These are phyloP conservation scores for Onychomys arenicola DNA, from an alignment of 2,797 vertebrate genomes.

Conservation along the genomic window DNA sequence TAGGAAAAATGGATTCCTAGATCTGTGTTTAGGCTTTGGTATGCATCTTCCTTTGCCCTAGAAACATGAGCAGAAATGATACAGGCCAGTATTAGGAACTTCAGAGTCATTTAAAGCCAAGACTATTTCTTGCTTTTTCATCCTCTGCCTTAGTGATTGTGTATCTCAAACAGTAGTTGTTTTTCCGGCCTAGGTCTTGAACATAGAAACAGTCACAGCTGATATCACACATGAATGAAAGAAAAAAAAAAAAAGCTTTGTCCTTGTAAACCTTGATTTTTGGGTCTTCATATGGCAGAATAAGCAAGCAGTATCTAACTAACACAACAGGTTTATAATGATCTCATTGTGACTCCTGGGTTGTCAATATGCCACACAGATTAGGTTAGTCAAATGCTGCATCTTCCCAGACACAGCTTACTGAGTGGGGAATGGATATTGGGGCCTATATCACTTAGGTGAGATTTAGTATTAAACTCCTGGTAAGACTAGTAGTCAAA, in stretches of 20 bases:
- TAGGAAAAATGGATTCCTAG: neutral
- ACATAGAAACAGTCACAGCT: neutral
- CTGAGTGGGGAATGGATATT: neutral
- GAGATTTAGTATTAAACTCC: conserved; percentile 38
- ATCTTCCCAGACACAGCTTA: neutral
- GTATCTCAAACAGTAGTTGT: neutral
- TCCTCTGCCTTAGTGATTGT: neutral
- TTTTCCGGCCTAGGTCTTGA: neutral
- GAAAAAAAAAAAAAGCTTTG: neutral
- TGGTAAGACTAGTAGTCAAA: neutral
- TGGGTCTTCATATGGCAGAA: neutral
- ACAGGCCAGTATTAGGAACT: neutral
- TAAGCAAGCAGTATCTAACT: neutral
- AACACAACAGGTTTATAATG: neutral
- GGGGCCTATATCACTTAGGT: neutral
- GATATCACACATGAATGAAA: neutral
- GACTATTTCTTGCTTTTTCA: neutral
- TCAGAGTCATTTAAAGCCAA: neutral
- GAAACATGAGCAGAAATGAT: neutral
- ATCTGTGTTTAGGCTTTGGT: neutral
- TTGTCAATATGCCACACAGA: neutral
- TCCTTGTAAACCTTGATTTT: neutral
- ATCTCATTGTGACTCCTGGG: neutral
- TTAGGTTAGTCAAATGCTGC: neutral
- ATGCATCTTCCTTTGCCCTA: neutral